phyloP scores from a whole-genome alignment of 2,797 vertebrate genomes.

The Hippoglossus hippoglossus region DNA sequence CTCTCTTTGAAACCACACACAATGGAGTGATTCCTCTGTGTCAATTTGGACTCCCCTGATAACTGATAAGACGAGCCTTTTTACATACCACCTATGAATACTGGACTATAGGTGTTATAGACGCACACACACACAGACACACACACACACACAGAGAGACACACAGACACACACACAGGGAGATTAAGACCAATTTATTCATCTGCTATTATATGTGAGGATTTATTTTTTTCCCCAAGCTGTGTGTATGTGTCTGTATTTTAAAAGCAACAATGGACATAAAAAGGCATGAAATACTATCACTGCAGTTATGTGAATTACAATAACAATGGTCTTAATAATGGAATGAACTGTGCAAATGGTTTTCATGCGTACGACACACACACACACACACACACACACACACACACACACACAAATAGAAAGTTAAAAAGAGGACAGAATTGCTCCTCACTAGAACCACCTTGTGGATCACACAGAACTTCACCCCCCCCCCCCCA shows the following conservation, averaged over 20 bases:
- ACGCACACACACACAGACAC: constrained; percentile 43
- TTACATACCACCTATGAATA: constrained; percentile 80
- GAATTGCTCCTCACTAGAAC: constrained; percentile 28
- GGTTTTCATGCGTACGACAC: constrained; percentile 47
- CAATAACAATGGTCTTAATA: constrained; percentile 73
- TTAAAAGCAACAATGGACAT: constrained; percentile 74
- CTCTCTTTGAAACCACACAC: constrained; percentile 79
- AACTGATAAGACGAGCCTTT: constrained; percentile 75
- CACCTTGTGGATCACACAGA: constrained; percentile 8
- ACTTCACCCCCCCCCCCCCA: no score
- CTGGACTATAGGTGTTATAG: constrained; percentile 61
- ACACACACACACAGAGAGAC: constrained; percentile 46
- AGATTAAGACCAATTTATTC: constrained; percentile 79
- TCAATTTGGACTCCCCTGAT: constrained; percentile 78
- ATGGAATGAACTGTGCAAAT: constrained; percentile 68
- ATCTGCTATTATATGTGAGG: constrained; percentile 76
- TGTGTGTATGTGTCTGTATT: constrained; percentile 49
- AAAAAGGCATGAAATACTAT: constrained; percentile 72
- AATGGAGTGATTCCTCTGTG: constrained; percentile 79
- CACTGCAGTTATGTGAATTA: constrained; percentile 66
- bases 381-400: constrained; percentile 11
- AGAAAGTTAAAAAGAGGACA: neutral
- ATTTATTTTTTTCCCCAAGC: constrained; percentile 70
- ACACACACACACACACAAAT: constrained; percentile 4
- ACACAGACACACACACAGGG: constrained; percentile 43